Percentiles rank a stretch among this genome's conserved stretches.
Evolutionary conservation across 2,888 invertebrate species (phyloP).

Genomic region (Melanostoma mellinum): DNA sequence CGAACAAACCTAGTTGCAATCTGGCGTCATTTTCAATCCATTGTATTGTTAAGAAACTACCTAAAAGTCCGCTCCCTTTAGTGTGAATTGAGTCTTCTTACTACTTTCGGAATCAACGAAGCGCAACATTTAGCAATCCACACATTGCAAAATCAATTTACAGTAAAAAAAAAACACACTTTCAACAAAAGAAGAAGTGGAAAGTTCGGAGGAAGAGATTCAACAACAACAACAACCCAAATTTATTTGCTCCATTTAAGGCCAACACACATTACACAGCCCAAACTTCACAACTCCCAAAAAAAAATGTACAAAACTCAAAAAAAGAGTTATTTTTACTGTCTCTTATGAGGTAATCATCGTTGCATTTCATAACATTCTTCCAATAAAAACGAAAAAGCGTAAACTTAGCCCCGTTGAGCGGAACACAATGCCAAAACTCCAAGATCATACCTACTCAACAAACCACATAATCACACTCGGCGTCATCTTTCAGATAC

Average conservation of each 20-base stretch:
- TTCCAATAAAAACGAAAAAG: slow-evolving; percentile 26
- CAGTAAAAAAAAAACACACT: background rate
- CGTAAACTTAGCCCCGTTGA: slow-evolving; percentile 56
- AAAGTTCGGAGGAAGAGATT: slow-evolving; percentile 51
- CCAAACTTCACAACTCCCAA: slow-evolving; percentile 6
- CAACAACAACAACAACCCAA: slow-evolving; percentile 33
- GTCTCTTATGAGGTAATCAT: slow-evolving; percentile 41
- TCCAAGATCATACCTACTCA: slow-evolving; percentile 37
- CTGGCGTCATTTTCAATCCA: slow-evolving; percentile 8
- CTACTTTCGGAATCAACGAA: slow-evolving; percentile 59
- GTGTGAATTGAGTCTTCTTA: slow-evolving; percentile 2
- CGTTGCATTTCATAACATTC: slow-evolving; percentile 51
- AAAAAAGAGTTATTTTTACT: slow-evolving; percentile 27
- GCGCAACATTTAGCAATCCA: slow-evolving; percentile 52
- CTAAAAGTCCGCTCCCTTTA: slow-evolving; percentile 42
- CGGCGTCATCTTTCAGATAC: slow-evolving; percentile 52
- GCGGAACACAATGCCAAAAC: slow-evolving; percentile 42
- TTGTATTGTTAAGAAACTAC: slow-evolving; percentile 18
- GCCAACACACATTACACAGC: slow-evolving; percentile 41
- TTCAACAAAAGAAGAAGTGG: slow-evolving; percentile 27
- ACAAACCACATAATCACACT: slow-evolving; percentile 51
- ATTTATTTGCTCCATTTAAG: slow-evolving; percentile 44
- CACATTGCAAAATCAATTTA: slow-evolving; percentile 55
- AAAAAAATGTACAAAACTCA: background rate
- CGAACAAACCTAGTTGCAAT: slow-evolving; percentile 6